Percentiles rank a stretch among this genome's conserved stretches.
These are phyloP conservation scores for Neuroterus valhalla DNA, from an alignment of 1,140 invertebrate species.

Conservation along the genomic window DNA sequence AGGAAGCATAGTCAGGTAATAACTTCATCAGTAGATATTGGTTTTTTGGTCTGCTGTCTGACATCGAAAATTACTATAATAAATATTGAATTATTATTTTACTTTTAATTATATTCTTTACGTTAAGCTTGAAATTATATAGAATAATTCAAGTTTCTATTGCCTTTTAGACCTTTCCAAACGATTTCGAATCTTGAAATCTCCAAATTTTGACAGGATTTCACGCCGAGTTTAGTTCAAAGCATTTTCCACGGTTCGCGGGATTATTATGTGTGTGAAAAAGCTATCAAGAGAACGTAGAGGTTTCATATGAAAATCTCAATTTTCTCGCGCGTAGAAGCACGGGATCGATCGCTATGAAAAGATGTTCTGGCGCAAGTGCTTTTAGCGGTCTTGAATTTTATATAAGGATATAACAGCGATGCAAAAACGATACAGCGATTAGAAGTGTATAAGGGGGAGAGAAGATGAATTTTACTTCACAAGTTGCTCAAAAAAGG, in stretches of 20 bases:
- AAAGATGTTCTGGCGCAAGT: slow-evolving; percentile 36
- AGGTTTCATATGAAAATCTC: slow-evolving; percentile 38
- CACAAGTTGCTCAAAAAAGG: not conserved
- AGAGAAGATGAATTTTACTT: slow-evolving; percentile 16
- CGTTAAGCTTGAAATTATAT: no score
- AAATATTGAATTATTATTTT: no score
- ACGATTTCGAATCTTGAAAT: no score
- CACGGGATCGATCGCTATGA: slow-evolving; percentile 8
- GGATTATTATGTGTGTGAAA: slow-evolving; percentile 25
- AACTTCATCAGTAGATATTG: no score
- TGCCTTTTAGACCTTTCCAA: no score
- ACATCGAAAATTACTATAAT: no score
- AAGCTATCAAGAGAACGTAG: slow-evolving; percentile 22
- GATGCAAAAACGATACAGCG: slow-evolving; percentile 20
- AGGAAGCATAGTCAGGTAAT: no score
- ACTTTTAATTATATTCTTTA: no score
- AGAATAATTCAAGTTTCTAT: no score
- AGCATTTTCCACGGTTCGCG: not conserved
- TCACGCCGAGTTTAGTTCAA: not conserved
- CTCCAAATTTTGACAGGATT: no score
- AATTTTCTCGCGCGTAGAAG: slow-evolving; percentile 34
- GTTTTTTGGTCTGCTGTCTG: no score
- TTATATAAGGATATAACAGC: slow-evolving; percentile 56
- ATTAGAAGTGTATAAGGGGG: slow-evolving; percentile 3
- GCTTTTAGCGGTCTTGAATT: slow-evolving; percentile 59